Percentiles rank a stretch among this genome's conserved stretches.
These are phyloP conservation scores for Urocitellus parryii DNA, from an alignment of 2,113 vertebrate genomes.

Conservation along the genomic window DNA sequence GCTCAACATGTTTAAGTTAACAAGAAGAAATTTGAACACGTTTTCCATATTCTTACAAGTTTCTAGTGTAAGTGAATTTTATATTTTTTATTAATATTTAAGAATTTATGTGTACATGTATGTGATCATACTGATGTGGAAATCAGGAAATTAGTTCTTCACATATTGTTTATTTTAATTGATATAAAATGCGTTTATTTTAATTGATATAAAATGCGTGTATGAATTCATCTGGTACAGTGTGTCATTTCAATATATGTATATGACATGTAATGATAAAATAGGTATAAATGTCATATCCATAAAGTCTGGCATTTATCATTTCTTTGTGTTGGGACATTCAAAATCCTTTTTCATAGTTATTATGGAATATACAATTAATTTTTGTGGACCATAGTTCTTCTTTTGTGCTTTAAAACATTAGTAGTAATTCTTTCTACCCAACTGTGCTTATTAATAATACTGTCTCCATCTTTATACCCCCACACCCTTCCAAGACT, in stretches of 20 bases:
- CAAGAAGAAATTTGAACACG: background rate
- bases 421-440: background rate
- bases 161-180: background rate
- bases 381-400: background rate
- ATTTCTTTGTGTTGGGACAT: background rate
- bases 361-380: background rate
- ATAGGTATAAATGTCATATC: background rate
- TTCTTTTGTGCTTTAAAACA: background rate
- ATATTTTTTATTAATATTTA: background rate
- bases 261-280: background rate
- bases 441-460: no score
- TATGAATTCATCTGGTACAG: background rate
- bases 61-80: conserved; percentile 29
- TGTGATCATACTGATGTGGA: background rate
- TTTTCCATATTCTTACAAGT: background rate
- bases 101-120: background rate
- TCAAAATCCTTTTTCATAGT: background rate
- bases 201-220: background rate
- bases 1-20: background rate
- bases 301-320: no score
- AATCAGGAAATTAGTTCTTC: background rate
- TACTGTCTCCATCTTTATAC: no score
- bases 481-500: background rate
- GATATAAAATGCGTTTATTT: background rate
- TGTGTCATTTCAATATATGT: background rate